Conservation (phyloP, 37 sponge, comb jelly and placozoan species). For the Ianthella basta region DNA sequence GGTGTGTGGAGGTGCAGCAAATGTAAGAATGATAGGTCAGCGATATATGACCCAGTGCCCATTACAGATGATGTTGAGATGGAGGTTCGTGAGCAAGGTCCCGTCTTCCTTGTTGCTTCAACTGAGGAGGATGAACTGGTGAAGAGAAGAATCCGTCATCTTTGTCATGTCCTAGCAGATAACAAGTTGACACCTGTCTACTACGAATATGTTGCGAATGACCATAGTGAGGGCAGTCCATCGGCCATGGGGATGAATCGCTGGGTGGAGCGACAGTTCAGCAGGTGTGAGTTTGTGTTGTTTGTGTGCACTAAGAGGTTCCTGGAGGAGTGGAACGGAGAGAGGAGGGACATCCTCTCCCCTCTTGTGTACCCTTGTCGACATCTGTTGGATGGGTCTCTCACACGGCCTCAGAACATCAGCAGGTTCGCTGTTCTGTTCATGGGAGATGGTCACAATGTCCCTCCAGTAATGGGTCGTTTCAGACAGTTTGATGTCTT, state of each 20-base stretch:
- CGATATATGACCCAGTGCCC: too few relatives aligned
- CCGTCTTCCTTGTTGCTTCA: neutral
- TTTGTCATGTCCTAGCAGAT: neutral
- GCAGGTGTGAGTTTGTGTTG: constrained; percentile 2
- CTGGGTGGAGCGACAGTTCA: constrained; percentile 26
- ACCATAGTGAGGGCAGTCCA: neutral
- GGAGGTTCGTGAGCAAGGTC: too few relatives aligned
- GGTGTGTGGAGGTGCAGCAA: too few relatives aligned
- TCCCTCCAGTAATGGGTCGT: neutral
- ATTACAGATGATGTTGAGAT: too few relatives aligned
- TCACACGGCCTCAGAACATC: neutral
- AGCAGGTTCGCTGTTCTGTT: constrained; percentile 9
- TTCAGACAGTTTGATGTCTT: constrained; percentile 20
- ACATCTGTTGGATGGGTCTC: constrained; percentile 17
- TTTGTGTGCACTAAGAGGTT: constrained; percentile 27
- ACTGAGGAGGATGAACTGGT: constrained; percentile 14
- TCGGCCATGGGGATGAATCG: neutral
- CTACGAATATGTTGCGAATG: constrained; percentile 9
- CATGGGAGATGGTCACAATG: neutral
- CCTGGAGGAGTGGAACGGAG: constrained; percentile 19
- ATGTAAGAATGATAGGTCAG: too few relatives aligned
- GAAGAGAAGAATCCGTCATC: neutral
- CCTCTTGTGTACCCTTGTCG: constrained; percentile 4
- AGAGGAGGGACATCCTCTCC: neutral
- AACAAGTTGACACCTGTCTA: neutral